phyloP scores from a whole-genome alignment of 2,797 vertebrate species.

The Parauchenoglanis punctatus region DNA sequence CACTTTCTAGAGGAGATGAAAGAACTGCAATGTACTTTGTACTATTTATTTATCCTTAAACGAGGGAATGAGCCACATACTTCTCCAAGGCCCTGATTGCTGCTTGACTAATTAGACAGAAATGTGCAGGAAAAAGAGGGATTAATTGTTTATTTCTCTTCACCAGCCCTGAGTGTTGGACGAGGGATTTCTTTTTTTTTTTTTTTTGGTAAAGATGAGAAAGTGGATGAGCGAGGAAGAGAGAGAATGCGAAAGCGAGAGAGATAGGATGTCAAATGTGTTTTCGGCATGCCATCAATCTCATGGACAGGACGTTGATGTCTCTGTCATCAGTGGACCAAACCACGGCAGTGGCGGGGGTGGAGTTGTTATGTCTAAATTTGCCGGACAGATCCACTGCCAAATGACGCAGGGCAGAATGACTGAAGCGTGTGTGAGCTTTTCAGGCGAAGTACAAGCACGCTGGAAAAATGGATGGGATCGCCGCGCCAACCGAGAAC shows the following conservation, averaged over 20 bases:
- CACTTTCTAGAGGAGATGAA: conserved; percentile 74
- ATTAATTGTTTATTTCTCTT: conserved; percentile 80
- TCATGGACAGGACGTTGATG: conserved; percentile 63
- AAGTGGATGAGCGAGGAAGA: conserved; percentile 34
- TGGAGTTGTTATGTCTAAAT: conserved; percentile 67
- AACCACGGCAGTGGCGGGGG: conserved; percentile 53
- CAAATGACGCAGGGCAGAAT: conserved; percentile 44
- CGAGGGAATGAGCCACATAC: conserved; percentile 57
- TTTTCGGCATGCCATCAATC: conserved; percentile 61
- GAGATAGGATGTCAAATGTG: conserved; percentile 52
- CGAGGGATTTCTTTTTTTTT: background rate
- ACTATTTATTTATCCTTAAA: conserved; percentile 79
- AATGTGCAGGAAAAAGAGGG: conserved; percentile 69
- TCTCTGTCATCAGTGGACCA: conserved; percentile 65
- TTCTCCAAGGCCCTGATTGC: conserved; percentile 66
- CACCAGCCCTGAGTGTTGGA: conserved; percentile 60
- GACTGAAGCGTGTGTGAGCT: conserved; percentile 3
- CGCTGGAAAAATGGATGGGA: background rate
- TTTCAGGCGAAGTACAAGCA: conserved; percentile 5
- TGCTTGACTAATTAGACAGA: conserved; percentile 73
- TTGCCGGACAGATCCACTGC: conserved; percentile 52
- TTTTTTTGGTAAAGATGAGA: conserved; percentile 15
- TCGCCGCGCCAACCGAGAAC: background rate
- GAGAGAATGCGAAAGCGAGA: conserved; percentile 49
- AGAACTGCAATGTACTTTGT: conserved; percentile 71